These are phyloP conservation scores for Anabas testudineus DNA, from an alignment of 2,797 vertebrate genomes.

Conservation along the genomic window DNA sequence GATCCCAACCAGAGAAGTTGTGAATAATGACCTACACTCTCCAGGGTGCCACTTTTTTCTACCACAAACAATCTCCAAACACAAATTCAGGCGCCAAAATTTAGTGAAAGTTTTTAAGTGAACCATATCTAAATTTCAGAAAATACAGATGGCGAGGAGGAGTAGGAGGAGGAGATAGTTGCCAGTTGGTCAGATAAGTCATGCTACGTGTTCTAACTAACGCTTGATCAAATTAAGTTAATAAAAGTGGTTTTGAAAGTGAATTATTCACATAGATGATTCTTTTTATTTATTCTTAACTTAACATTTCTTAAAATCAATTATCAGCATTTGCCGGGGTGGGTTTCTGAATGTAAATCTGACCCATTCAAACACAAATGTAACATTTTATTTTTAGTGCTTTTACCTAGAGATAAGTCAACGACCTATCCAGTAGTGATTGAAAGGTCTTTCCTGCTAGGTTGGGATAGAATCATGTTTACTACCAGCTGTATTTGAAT, in stretches of 20 bases:
- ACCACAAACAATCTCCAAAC: no score
- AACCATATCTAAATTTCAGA: no score
- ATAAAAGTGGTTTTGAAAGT: slow-evolving; percentile 3
- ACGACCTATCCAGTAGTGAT: slow-evolving; percentile 5
- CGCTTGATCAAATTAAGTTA: not conserved
- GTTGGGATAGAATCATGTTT: slow-evolving; percentile 30
- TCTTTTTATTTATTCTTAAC: not conserved
- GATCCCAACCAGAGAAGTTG: not conserved
- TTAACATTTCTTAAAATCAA: not conserved
- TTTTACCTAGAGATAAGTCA: slow-evolving; percentile 11
- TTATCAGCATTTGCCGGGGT: no score
- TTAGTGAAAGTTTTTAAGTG: no score
- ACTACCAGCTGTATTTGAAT: slow-evolving; percentile 58
- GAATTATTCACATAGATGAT: no score
- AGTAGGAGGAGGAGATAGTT: no score
- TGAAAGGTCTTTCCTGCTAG: slow-evolving; percentile 31
- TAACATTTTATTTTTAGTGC: not conserved
- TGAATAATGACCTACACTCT: not conserved
- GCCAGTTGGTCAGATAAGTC: no score
- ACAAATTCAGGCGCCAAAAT: no score
- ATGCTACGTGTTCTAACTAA: not conserved
- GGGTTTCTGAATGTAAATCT: not conserved
- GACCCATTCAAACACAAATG: not conserved
- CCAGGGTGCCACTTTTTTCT: not conserved
- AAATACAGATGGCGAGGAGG: no score